Conservation (phyloP, 2,113 vertebrate genomes). For the Aegotheles bennettii region DNA sequence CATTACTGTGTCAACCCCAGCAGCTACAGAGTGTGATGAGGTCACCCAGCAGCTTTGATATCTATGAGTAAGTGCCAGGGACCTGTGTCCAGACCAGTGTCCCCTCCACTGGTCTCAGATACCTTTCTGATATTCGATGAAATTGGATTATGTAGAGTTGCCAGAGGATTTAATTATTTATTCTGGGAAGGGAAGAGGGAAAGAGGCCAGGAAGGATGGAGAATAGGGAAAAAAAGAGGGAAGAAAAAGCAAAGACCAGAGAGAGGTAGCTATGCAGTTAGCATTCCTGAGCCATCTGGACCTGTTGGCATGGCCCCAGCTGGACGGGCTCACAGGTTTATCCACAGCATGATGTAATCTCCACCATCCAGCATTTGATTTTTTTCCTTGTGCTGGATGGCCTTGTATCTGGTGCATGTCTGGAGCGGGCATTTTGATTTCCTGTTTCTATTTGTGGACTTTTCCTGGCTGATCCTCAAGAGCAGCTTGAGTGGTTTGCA, state of each 20-base stretch:
- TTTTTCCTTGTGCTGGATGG: slow-evolving; percentile 40
- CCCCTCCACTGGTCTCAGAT: neutral
- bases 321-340: slow-evolving; percentile 61
- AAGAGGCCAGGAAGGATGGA: neutral
- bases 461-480: slow-evolving; percentile 42
- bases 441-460: slow-evolving; percentile 56
- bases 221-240: slow-evolving; percentile 22
- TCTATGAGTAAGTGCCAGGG: neutral
- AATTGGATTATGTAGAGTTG: neutral
- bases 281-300: slow-evolving; percentile 77
- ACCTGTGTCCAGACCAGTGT: neutral
- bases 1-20: neutral
- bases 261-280: slow-evolving; percentile 71
- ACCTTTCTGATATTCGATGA: neutral
- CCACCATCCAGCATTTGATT: slow-evolving; percentile 1
- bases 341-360: slow-evolving; percentile 72
- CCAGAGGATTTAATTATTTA: slow-evolving; percentile 22
- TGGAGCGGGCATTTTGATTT: slow-evolving; percentile 52
- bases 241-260: slow-evolving; percentile 49
- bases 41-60: neutral
- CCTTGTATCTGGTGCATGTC: slow-evolving; percentile 32
- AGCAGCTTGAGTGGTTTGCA: neutral
- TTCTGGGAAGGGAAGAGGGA: slow-evolving; percentile 9
- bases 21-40: neutral
- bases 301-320: slow-evolving; percentile 71